These are phyloP conservation scores for Protonemura montana DNA, from an alignment of 2,888 invertebrate species.

Conservation along the genomic window DNA sequence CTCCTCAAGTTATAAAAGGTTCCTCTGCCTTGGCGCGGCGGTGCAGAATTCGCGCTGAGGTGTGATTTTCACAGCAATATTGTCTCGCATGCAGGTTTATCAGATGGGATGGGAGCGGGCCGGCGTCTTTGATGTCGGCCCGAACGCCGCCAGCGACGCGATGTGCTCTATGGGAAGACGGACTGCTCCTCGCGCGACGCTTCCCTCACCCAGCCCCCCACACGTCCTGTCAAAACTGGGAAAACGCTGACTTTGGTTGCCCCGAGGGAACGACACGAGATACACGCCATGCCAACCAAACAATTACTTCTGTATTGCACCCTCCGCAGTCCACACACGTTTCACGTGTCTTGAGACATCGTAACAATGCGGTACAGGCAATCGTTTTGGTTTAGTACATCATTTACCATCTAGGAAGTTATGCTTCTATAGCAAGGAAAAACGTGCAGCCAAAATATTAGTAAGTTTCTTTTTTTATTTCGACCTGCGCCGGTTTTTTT, in stretches of 20 bases:
- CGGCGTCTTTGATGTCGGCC: background rate
- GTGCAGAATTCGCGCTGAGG: conserved; percentile 22
- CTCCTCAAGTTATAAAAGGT: background rate
- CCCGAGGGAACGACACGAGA: background rate
- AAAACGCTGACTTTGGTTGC: background rate
- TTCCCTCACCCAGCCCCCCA: background rate
- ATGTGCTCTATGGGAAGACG: background rate
- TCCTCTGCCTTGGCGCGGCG: background rate
- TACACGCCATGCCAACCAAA: background rate
- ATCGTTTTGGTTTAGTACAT: background rate
- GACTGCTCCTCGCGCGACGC: background rate
- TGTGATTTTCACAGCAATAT: conserved; percentile 18
- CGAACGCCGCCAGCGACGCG: background rate
- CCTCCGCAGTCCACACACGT: background rate
- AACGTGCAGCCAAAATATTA: background rate
- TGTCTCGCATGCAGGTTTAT: conserved; percentile 12
- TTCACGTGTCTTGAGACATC: background rate
- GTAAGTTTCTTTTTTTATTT: background rate
- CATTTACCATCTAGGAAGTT: background rate
- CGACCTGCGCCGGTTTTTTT: background rate
- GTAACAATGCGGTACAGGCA: background rate
- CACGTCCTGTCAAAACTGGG: background rate
- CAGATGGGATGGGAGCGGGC: background rate
- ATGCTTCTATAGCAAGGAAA: background rate
- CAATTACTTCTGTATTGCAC: conserved; percentile 12